Evolutionary conservation across 2,113 vertebrate species (phyloP).

Genomic region (Centropristis striata): DNA sequence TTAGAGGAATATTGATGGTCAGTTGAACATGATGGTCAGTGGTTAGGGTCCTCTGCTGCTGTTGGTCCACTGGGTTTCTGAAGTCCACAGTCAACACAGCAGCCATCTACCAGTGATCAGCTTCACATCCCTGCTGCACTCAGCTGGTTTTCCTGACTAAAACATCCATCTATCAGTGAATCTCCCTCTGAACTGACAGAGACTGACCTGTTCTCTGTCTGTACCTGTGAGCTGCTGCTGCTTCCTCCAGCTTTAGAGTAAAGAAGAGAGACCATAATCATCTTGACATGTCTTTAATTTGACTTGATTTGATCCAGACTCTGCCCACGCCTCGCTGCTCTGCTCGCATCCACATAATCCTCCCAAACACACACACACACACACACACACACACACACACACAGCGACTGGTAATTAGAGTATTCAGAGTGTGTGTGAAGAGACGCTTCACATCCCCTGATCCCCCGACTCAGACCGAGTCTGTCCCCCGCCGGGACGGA

Average conservation of each 20-base stretch:
- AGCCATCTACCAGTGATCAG: too few relatives aligned
- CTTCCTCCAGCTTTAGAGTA: constrained; percentile 12
- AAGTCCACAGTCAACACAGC: too few relatives aligned
- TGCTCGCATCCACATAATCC: constrained; percentile 63
- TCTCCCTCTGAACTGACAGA: neutral
- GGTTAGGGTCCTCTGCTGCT: too few relatives aligned
- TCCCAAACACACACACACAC: constrained; percentile 37
- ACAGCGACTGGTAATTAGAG: constrained; percentile 49
- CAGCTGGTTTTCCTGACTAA: neutral
- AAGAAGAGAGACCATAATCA: constrained; percentile 36
- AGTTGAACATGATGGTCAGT: too few relatives aligned
- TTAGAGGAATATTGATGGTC: too few relatives aligned
- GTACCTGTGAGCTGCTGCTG: constrained; percentile 27
- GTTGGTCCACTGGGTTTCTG: too few relatives aligned
- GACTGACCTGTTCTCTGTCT: neutral
- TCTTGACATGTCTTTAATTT: constrained; percentile 61
- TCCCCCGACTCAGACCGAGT: constrained; percentile 30
- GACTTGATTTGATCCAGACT: constrained; percentile 58
- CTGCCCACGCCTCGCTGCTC: constrained; percentile 48
- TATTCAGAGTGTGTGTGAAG: constrained; percentile 46
- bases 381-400: constrained; percentile 38
- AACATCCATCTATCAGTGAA: neutral
- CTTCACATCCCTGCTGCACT: too few relatives aligned
- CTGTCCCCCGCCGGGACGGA: constrained; percentile 50
- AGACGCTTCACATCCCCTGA: constrained; percentile 62